Evolutionary conservation across 2,888 invertebrate species (phyloP), one percentile per base, ranked within the genome.

Genomic region (Venusia cambrica): DNA sequence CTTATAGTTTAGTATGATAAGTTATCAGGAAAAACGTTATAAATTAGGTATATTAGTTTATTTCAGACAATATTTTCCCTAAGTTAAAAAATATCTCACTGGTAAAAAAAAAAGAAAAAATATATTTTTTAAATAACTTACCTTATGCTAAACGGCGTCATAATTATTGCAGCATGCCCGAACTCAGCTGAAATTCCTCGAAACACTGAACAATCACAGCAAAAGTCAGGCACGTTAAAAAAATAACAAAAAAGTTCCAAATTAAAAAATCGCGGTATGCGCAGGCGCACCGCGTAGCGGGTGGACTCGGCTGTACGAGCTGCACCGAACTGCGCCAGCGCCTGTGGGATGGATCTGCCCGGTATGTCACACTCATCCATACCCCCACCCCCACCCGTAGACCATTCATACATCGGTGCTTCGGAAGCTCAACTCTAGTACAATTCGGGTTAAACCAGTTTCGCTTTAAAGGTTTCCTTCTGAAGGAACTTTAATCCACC

Each of bases 371-470:
- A 54, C 54, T 66, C 68, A 66, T 66, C 72, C 61, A 55, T 54
- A 45, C 64, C 80, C 73, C 80, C 80, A 64, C 84, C n/a, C n/a
- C n/a, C 79, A 73, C 63, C 48, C 38, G 48, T n/a, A n/a, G n/a
- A n/a, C 57, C 76, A 83, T 83, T 81, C 79, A 83, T 83, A 75
- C 81, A 80, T 68, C 52, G 48, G 55, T 79, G 58, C 57, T 60
- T 55, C 41, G 26, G 16, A 31, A 29, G 30, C 30, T 39, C 11
- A 24, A 17, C 11, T 20, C 11, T 33, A 13, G 24, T 15, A 16
- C 12, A 17, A 7, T 39, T 26, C 30, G 14, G 12, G 29, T 28
- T 39, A 39, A 26, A 29, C 29, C 24, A 15, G 36, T 36, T 35
- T 20, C 5, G 5, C 11, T 15, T 35, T 6, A 22, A 27, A 19